Base-by-base conservation (phyloP, 2,888 invertebrate species). In the Empis livida region DNA sequence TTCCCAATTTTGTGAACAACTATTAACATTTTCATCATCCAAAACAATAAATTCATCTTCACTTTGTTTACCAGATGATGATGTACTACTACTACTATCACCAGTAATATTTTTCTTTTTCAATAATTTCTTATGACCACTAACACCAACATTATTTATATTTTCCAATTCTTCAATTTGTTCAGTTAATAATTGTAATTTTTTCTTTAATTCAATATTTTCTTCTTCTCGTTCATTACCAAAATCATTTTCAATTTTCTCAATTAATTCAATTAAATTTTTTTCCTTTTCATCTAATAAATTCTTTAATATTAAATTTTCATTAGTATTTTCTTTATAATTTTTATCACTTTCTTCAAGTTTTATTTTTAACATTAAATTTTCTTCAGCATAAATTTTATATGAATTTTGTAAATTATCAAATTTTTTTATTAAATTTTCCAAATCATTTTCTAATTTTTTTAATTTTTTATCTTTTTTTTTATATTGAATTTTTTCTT, bases 21-120 rank as follows among this genome's bases (percentile, higher is more conserved):
- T n/a, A 11, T 56, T 54, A 6, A 57, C 55, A 40, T 64, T 63
- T 9, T 59, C 54, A 30, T 63, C 61, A 20, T 63, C 58, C 9
- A 67, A 64, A 14, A 67, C 64, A 46, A 67, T 67, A 54, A 64
- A 59, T 55, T 59, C 64, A 54, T 57, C 67, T 43, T 49, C 52
- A 55, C 59, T 64, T 50, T 59, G 65, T 53, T 61, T 66, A 54
- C 55, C 59, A 10, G 53, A 53, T 17, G 53, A 52, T 15, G 50
- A 50, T 47, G 52, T 50, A n/a, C 52, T 20, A 41, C 41, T 41
- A 23, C 41, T 41, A 10, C 10, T 16, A 14, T 16, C 16, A 41
- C 27, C 14, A 13, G 3, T 40, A 10, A 49, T 52, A 2, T 49
- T 40, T 37, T 53, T 53, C 57, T 11, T 58, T 58, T 20, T 64